Evolutionary conservation across 2,113 vertebrate genomes (phyloP).

Genomic region (Pelecanoides urinatrix): DNA sequence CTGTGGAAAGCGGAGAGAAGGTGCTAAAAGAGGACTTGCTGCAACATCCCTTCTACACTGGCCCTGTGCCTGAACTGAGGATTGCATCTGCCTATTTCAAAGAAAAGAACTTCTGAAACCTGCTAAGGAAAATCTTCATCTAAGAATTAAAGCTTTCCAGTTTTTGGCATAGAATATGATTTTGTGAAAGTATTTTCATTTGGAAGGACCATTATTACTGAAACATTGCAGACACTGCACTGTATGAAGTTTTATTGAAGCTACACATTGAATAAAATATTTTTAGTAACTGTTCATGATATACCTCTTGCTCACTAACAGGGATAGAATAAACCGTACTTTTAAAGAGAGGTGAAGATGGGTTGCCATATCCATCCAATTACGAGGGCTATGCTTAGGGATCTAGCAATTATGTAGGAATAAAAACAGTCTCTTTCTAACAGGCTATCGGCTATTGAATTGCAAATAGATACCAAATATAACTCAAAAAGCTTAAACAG

Average conservation of each 20-base stretch:
- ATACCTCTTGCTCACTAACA: neutral
- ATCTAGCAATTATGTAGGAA: conserved; percentile 16
- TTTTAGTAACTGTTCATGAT: neutral
- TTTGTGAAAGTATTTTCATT: conserved; percentile 5
- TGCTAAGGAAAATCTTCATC: neutral
- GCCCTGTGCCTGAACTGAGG: neutral
- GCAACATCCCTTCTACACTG: neutral
- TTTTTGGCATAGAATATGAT: neutral
- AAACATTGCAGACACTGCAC: neutral
- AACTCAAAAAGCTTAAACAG: conserved; percentile 5
- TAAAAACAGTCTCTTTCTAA: neutral
- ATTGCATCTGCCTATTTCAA: neutral
- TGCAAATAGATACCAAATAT: neutral
- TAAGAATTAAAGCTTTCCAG: neutral
- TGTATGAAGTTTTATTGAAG: conserved; percentile 13
- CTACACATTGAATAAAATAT: neutral
- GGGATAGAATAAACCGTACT: neutral
- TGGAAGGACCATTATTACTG: neutral
- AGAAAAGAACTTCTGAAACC: neutral
- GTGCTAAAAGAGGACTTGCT: neutral
- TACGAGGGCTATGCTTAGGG: neutral
- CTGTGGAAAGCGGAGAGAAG: neutral
- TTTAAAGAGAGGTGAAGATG: conserved; percentile 3
- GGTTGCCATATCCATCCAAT: conserved; percentile 17
- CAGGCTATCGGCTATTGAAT: conserved; percentile 4